Evolutionary conservation across 2,113 vertebrate genomes (phyloP), one percentile per base, ranked within the genome.

Genomic region (Ptychochromis oligacanthus): DNA sequence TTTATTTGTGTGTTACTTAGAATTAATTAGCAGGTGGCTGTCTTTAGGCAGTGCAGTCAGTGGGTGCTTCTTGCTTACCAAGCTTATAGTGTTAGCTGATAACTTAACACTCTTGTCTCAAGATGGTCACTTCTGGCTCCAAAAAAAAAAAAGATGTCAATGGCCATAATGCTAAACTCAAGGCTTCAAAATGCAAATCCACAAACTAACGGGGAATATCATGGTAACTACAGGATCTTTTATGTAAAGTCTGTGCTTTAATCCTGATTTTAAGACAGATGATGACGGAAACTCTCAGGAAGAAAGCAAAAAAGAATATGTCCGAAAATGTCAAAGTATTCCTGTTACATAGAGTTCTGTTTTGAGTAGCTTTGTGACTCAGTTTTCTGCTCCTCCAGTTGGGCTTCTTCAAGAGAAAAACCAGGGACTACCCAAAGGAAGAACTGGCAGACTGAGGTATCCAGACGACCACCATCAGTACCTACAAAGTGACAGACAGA

Each of bases 341-440:
- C 17, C 20, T n/a, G n/a, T 36, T 36, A 36, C 8, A 36, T 6
- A 36, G 36, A 31, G 28, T 20, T 31, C 17, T 52, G 43, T 13
- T 31, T 54, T 34, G 1, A 75, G 15, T 36, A 1, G 40, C 36
- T 55, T 34, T 31, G 2, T 91, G 67, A 84, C n/a, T 43, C 20
- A 4, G 24, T 74, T 83, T 58, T 75, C 61, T 87, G 34, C 52
- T 88, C 61, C 28, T 88, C 40, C 61, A 96, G 96, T 84, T 94
- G 85, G 95, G 95, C 80, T 96, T 96, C 92, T 96, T 96, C 83
- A 96, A 94, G 92, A 95, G 96, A 92, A 96, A 95, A 95, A 90
- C 93, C 38, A 90, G 91, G 79, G 93, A 96, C 38, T 94, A 91
- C 28, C 91, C 94, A 77, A 95, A 96, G 74, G 94, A 95, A 36